Base-by-base conservation (phyloP, 2,888 invertebrate genomes). In the Apamea monoglypha region DNA sequence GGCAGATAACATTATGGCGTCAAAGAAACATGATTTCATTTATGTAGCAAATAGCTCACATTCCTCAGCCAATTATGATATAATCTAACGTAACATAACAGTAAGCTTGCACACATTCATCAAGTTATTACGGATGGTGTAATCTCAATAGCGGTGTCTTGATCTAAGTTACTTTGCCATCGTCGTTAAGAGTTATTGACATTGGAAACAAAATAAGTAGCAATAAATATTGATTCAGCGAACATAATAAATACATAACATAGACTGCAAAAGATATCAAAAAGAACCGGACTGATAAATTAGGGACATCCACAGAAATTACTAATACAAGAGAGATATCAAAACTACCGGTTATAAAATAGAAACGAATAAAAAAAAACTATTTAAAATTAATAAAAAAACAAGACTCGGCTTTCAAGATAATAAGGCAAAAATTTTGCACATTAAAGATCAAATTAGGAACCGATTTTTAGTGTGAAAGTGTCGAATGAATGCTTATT, bases 51-150 rank as follows among this genome's bases (percentile, higher is more conserved):
- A 85, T 79, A 74, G 59, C 63, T 69, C 18, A 76, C 82, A 89
- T 85, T 89, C 69, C 67, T 73, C 29, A 61, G 72, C 61, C 81
- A 87, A 84, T 88, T 87, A 87, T 86, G 84, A 90, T 90, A 86
- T 89, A 88, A 91, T 88, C 87, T 88, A 89, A 91, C 82, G 77
- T 74, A 84, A 89, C 76, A 88, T 86, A 87, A 87, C 83, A 86
- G 83, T 87, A 81, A 80, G 73, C n/a, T 63, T 81, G 84, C 73
- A 78, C 76, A 82, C 78, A 83, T 76, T 74, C 84, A 90, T 89
- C 85, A 89, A 86, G 88, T 83, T 90, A 91, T 91, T 89, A 89
- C 80, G 72, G 86, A 88, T 89, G 89, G 79, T 88, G 87, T 86
- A 82, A 91, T 90, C 85, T 87, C 80, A 74, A 83, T 90, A 90